These are phyloP conservation scores for Meriones psammophilus DNA, from an alignment of 2,797 vertebrate species.

Conservation along the genomic window DNA sequence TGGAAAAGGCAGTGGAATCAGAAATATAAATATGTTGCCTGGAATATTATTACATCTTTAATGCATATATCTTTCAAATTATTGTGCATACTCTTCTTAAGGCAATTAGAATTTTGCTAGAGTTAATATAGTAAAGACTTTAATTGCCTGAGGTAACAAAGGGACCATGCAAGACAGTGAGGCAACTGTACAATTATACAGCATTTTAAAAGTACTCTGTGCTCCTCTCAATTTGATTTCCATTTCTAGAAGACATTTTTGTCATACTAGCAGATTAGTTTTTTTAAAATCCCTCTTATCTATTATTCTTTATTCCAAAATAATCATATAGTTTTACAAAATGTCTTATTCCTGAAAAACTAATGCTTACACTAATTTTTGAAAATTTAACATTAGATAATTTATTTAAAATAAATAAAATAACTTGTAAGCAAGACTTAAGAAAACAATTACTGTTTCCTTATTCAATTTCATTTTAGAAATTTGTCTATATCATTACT, in stretches of 20 bases:
- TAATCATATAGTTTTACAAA: constrained; percentile 35
- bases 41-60: neutral
- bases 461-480: neutral
- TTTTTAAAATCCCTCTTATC: neutral
- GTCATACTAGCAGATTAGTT: neutral
- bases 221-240: constrained; percentile 44
- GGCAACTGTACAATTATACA: constrained; percentile 19
- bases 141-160: constrained; percentile 36
- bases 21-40: neutral
- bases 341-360: neutral
- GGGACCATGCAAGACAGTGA: neutral
- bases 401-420: constrained; percentile 43
- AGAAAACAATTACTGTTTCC: neutral
- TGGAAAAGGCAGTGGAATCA: neutral
- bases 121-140: constrained; percentile 10
- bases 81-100: neutral
- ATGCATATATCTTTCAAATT: constrained; percentile 35
- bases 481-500: neutral
- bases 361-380: neutral
- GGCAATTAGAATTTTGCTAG: neutral
- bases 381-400: neutral
- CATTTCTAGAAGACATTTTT: neutral
- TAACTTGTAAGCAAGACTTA: neutral
- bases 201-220: constrained; percentile 23
- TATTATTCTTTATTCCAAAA: neutral